A percentile compares a stretch with the other conserved stretches of the same genome.
Conservation (phyloP, 1,140 invertebrate species). For the Periplaneta americana region DNA sequence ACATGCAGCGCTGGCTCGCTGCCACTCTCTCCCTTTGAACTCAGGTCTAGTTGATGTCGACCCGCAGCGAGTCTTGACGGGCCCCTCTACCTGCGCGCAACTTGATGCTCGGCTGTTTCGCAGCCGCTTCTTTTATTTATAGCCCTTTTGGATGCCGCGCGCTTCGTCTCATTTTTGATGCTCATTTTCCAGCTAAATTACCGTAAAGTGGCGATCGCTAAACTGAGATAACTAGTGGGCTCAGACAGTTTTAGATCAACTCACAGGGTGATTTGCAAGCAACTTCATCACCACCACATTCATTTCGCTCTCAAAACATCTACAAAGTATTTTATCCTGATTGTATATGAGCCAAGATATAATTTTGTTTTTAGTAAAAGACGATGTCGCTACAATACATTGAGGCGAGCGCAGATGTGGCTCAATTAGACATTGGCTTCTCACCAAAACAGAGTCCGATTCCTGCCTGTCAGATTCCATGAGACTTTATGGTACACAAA, state of each 20-base stretch:
- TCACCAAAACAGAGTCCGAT: no score
- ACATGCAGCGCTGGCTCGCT: no score
- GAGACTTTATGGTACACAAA: no score
- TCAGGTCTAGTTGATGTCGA: background rate
- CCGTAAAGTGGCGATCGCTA: constrained; percentile 12
- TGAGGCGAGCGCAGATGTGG: no score
- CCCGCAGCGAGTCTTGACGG: background rate
- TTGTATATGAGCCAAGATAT: no score
- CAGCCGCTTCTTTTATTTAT: background rate
- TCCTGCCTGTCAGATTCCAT: no score
- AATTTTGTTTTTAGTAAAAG: no score
- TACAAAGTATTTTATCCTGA: no score
- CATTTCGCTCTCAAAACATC: no score
- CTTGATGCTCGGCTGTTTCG: no score
- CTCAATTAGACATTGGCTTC: no score
- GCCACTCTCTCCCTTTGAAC: background rate
- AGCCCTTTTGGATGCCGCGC: background rate
- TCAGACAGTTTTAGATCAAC: background rate
- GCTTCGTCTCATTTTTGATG: background rate
- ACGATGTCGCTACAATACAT: no score
- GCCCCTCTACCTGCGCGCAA: background rate
- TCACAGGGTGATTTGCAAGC: background rate
- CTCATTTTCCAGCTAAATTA: constrained; percentile 14
- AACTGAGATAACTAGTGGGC: constrained; percentile 1
- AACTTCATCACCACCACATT: background rate